Percentiles rank a stretch among this genome's conserved stretches.
Evolutionary conservation across 2,113 vertebrate species (phyloP).

Genomic region (Coptodon bakossiorum): DNA sequence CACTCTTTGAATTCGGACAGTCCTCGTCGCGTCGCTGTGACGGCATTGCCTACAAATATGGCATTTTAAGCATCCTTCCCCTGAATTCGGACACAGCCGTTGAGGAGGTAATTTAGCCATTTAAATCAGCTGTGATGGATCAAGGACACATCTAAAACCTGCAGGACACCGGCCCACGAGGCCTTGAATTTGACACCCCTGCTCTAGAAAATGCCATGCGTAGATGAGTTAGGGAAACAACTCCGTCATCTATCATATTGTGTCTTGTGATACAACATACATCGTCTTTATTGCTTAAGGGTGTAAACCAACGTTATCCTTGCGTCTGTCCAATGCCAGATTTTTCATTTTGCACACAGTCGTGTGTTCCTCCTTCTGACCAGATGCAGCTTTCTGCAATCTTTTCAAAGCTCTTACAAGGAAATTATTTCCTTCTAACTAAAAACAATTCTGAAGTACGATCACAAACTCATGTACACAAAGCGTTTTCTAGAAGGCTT

Average conservation of each 20-base stretch:
- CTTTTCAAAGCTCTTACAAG: not conserved
- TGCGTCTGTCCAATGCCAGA: not conserved
- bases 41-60: too few species aligned
- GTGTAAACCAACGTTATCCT: not conserved
- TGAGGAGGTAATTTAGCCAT: not conserved
- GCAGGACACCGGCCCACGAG: not conserved
- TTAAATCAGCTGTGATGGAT: not conserved
- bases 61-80: too few species aligned
- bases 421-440: not conserved
- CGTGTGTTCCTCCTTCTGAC: not conserved
- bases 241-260: not conserved
- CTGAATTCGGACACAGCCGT: too few species aligned
- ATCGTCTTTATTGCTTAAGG: not conserved
- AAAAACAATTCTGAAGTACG: not conserved
- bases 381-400: not conserved
- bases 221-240: not conserved
- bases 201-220: not conserved
- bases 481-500: not conserved
- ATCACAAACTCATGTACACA: not conserved
- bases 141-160: not conserved
- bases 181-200: not conserved
- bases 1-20: too few species aligned
- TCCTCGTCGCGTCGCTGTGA: too few species aligned
- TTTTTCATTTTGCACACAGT: not conserved
- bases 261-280: not conserved